Evolutionary conservation across 1,140 invertebrate genomes (phyloP).

Genomic region (Drosophila paulistorum): DNA sequence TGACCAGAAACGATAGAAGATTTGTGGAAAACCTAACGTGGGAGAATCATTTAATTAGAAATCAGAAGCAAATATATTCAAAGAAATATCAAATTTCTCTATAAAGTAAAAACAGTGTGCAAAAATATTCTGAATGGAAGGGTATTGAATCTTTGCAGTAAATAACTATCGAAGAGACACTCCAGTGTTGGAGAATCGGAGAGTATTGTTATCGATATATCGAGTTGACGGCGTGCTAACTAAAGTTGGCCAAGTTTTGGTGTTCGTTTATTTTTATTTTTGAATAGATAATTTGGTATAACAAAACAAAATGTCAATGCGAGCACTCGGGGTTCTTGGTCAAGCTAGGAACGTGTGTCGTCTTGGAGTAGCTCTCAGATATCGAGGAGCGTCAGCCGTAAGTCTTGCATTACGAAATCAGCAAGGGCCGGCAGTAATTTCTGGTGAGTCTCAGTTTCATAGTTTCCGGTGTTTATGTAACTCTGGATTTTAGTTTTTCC

Average conservation of each 20-base stretch:
- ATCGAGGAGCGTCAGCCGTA: neutral
- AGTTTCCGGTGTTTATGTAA: constrained; percentile 2
- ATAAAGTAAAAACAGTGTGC: too few species aligned
- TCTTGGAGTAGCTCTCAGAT: neutral
- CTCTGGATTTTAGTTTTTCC: constrained; percentile 10
- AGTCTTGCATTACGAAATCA: constrained; percentile 2
- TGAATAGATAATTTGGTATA: neutral
- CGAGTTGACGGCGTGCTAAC: neutral
- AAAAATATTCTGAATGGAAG: too few species aligned
- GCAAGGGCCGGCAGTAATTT: neutral
- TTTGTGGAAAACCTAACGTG: too few species aligned
- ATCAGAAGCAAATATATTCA: too few species aligned
- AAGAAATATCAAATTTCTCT: too few species aligned
- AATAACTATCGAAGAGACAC: neutral
- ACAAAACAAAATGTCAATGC: neutral
- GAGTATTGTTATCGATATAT: neutral
- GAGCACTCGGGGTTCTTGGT: constrained; percentile 1
- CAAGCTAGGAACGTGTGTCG: neutral
- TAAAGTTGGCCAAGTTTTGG: too few species aligned
- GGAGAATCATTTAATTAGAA: too few species aligned
- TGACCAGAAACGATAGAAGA: too few species aligned
- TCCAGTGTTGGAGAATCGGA: neutral
- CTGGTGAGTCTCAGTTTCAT: neutral
- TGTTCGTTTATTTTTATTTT: neutral
- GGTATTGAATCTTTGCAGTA: too few species aligned